Evolutionary conservation across 2,888 invertebrate genomes (phyloP), one percentile per base, ranked within the genome.

Genomic region (Metalampra italica): DNA sequence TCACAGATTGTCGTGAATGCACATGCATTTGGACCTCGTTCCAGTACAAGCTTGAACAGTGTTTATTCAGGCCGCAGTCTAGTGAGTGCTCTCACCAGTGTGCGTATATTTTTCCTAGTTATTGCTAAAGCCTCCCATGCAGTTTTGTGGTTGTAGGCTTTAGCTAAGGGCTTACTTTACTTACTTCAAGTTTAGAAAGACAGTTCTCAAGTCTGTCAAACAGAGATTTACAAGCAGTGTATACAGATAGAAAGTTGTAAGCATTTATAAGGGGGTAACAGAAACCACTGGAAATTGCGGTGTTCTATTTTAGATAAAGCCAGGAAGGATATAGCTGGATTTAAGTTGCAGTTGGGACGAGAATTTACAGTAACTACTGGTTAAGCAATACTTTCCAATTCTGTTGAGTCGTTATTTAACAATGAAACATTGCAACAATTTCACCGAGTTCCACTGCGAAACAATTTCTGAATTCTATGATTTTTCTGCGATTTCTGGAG

Each of bases 301-400:
- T 46, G 56, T 50, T 57, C 57, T 50, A 62, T 64, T 69, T 63
- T 56, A 59, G 57, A 60, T 49, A 50, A 47, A 40, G 45, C 51
- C 47, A 50, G 49, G 38, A 54, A 43, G 61, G 57, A 58, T 63
- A 66, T 57, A 64, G 46, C 51, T 2, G 58, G 60, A 59, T 66
- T 61, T 57, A 64, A 68, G 54, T 60, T 55, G 57, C 58, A 65
- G 48, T 58, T 51, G 53, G 50, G 53, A 50, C 55, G 32, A 55
- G 58, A 71, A 71, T 69, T 64, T 67, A 70, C 60, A 60, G 62
- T 47, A 49, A 56, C 51, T 51, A 48, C 54, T 48, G 53, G 52
- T 53, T 54, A 43, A 62, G 62, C 64, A 57, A 66, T 67, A 66
- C 55, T 59, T 66, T 63, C 56, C 60, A 57, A 64, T 69, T 60